Conservation (phyloP, 2,797 vertebrate species). For the Aeoliscus strigatus region DNA sequence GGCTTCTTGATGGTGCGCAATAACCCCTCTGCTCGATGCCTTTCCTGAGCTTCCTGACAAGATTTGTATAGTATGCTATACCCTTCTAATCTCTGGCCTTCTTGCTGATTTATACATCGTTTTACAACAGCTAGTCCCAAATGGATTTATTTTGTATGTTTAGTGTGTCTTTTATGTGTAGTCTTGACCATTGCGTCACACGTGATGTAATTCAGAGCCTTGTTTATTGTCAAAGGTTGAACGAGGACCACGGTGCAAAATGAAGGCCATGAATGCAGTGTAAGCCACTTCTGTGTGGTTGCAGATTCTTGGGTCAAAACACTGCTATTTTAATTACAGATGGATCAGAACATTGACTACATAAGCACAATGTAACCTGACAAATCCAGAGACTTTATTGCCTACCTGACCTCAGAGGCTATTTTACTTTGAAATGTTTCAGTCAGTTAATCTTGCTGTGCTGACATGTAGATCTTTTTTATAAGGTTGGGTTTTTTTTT, state of each 20-base stretch:
- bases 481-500: no score
- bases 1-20: slow-evolving; percentile 14
- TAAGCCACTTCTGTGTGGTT: not conserved
- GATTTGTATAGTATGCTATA: not conserved
- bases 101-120: slow-evolving; percentile 6
- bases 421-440: not conserved
- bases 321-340: not conserved
- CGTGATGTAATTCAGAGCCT: not conserved
- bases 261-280: not conserved
- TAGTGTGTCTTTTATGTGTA: not conserved
- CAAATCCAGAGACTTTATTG: not conserved
- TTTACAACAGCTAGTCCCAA: slow-evolving; percentile 1
- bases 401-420: not conserved
- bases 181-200: not conserved
- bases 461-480: slow-evolving; percentile 3
- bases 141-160: not conserved
- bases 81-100: not conserved
- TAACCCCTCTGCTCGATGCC: not conserved
- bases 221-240: not conserved
- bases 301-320: not conserved
- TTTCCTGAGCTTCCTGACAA: slow-evolving; percentile 5
- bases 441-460: not conserved
- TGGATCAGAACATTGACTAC: not conserved
- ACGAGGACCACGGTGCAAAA: not conserved
- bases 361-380: slow-evolving; percentile 8